phyloP scores from a whole-genome alignment of 2,113 vertebrate species.

The Pelvicachromis taeniatus region DNA sequence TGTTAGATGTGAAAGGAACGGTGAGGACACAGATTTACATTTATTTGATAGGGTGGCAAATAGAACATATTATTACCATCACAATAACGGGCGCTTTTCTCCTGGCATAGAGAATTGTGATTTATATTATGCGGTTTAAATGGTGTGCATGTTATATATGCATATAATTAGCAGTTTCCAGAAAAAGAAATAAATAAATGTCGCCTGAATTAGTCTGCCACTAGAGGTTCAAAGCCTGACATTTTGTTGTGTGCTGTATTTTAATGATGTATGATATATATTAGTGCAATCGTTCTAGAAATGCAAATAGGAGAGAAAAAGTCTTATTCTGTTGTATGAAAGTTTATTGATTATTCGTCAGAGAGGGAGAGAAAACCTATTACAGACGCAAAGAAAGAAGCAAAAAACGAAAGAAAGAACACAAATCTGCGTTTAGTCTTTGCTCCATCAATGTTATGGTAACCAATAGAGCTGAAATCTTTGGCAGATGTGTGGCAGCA shows the following conservation, averaged over 20 bases:
- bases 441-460: slow-evolving; percentile 40
- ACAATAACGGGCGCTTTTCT: slow-evolving; percentile 30
- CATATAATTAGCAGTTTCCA: slow-evolving; percentile 1
- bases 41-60: slow-evolving; percentile 51
- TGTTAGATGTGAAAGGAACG: slow-evolving; percentile 41
- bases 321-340: not conserved
- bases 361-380: slow-evolving; percentile 1
- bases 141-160: not conserved
- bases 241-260: not conserved
- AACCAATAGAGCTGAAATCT: slow-evolving; percentile 66
- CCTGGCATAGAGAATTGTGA: slow-evolving; percentile 30
- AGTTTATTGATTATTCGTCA: slow-evolving; percentile 26
- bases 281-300: not conserved
- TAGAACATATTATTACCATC: slow-evolving; percentile 56
- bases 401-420: not conserved
- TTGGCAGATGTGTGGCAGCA: slow-evolving; percentile 85
- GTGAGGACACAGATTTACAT: slow-evolving; percentile 51
- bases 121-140: slow-evolving; percentile 43
- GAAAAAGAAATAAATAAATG: not conserved
- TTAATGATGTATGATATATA: not conserved
- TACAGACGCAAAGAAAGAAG: not conserved
- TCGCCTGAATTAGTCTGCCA: not conserved
- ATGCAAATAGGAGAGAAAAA: not conserved
- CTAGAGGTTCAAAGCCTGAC: not conserved
- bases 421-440: slow-evolving; percentile 46